Evolutionary conservation across 1,140 invertebrate species (phyloP).

Genomic region (Rhopalosiphum padi): DNA sequence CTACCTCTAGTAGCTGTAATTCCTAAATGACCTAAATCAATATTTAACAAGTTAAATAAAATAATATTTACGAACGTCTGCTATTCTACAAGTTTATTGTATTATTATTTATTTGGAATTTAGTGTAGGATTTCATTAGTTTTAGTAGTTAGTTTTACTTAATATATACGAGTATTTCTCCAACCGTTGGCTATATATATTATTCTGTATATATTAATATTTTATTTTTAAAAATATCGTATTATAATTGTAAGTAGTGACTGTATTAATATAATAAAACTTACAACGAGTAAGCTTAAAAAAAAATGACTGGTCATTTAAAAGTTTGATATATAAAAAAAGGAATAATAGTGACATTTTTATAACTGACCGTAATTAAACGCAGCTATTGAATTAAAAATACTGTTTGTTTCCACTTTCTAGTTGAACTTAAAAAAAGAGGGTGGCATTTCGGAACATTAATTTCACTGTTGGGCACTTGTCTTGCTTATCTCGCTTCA

Average conservation of each 20-base stretch:
- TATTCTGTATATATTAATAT: background rate
- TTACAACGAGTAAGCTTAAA: background rate
- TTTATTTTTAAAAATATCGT: background rate
- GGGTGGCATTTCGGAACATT: slow-evolving; percentile 30
- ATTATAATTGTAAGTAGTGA: background rate
- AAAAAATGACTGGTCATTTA: background rate
- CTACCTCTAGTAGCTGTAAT: background rate
- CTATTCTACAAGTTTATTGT: background rate
- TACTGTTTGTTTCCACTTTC: background rate
- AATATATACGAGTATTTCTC: background rate
- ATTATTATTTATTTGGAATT: background rate
- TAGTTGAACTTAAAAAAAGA: slow-evolving; percentile 6
- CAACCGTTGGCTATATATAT: background rate
- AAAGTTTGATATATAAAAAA: slow-evolving; percentile 7
- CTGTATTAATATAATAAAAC: background rate
- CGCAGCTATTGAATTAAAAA: background rate
- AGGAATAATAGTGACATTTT: background rate
- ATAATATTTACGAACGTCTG: background rate
- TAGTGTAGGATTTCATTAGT: slow-evolving; percentile 10
- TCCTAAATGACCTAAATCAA: background rate
- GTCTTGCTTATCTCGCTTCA: slow-evolving; percentile 16
- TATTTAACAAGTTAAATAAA: background rate
- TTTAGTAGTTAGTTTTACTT: background rate
- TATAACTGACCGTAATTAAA: background rate
- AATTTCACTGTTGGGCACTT: slow-evolving; percentile 11